Evolutionary conservation across 2,797 vertebrate genomes (phyloP), one percentile per base, ranked within the genome.

Genomic region (Molossus molossus): DNA sequence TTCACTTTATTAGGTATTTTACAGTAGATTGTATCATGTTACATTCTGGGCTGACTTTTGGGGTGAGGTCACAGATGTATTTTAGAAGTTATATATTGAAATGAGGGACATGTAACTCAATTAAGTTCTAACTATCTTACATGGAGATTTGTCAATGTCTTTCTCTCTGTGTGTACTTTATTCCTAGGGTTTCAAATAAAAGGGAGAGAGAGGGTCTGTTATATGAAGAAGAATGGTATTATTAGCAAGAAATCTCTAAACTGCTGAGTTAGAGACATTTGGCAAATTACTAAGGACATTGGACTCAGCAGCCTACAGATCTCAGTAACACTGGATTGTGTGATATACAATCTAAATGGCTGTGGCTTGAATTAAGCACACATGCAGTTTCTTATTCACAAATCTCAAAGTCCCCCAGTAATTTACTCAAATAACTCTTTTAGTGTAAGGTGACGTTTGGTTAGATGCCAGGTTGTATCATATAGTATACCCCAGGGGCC

Each of bases 221-320:
- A 85, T 18, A 29, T 70, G 80, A 94, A 57, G 37, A 6, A 80
- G 91, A 20, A 45, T 1, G 69, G 53, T 8, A 37, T 14, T 27
- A 14, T 96, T 87, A 92, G 76, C 17, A 93, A 95, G 33, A 89
- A 76, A 76, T 84, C 27, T 92, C 10, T 64, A 95, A 90, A 75
- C 14, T 96, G 9, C 85, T 96, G 69, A 95, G 91, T 97, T 93
- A 76, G 27, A 96, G 53, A 21, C 5, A 10, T 95, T 94, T 96
- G 82, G 67, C n/a, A 96, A 94, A 96, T 58, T 90, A 69, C 25
- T 82, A 82, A 97, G 96, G 83, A 91, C 93, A 91, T 87, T 97
- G 91, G 73, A 96, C 88, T 80, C 48, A 87, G 58, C 70, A 93
- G 48, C 48, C 70, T 79, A 33, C 20, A 55, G 17, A 65, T 83